Base-by-base conservation (phyloP, 2,797 vertebrate species). In the Ctenosaura bakeri region DNA sequence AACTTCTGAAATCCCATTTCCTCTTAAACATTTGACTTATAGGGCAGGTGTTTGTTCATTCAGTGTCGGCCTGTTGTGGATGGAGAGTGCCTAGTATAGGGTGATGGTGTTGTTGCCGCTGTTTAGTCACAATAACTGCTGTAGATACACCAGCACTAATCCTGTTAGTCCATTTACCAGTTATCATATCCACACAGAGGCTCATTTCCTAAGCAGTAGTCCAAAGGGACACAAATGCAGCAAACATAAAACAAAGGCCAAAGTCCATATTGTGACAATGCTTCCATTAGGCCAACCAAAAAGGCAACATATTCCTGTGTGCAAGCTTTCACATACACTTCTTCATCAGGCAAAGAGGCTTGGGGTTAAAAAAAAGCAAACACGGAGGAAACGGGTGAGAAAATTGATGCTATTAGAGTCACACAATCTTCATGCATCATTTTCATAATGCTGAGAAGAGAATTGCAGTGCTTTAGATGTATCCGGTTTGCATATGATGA, bases 401-500 rank as follows among this genome's bases (percentile, higher is more conserved):
- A 13, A 13, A 54, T 54, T 54, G 42, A 13, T 13, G 9, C 9
- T 54, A 10, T 54, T 54, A 54, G 54, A 54, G 54, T 54, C 54
- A 54, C 54, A 54, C 10, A 10, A 54, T 54, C 54, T 54, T 0
- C 80, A 46, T 46, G 42, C 42, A 46, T 46, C 42, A 1, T 87
- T 92, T 94, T 91, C 7, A 56, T 74, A 83, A 64, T 73, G 46
- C 42, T 6, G 81, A 56, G 50, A 24, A 14, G 13, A 84, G 86
- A 13, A 35, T 85, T 89, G 89, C 59, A 93, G 64, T 1, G 3
- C 35, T 88, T 85, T 91, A 66, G 13, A 38, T 77, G 16, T 66
- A 1, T 42, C 66, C 88, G 18, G 87, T 32, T 52, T 77, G 86
- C 0, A 79, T 87, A 66, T 54, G 81, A 89, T 35, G 86, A 94